These are phyloP conservation scores for Mechanitis mazaeus DNA, from an alignment of 2,888 invertebrate species.

Conservation along the genomic window DNA sequence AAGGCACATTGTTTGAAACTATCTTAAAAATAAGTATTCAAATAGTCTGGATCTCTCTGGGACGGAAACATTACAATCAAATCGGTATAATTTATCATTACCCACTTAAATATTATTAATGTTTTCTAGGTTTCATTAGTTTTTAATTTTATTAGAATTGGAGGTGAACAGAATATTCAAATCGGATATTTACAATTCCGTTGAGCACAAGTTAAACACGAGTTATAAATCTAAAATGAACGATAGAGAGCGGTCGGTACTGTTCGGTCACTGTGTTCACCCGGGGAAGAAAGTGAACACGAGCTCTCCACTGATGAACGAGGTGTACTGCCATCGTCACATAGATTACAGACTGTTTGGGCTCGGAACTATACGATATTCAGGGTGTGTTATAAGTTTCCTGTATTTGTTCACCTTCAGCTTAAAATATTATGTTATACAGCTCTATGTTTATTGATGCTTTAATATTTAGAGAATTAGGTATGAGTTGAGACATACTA, in stretches of 20 bases:
- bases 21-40: slow-evolving; percentile 67
- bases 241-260: slow-evolving; percentile 31
- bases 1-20: slow-evolving; percentile 69
- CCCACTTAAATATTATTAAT: neutral
- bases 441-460: too few relatives aligned
- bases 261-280: slow-evolving; percentile 60
- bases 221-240: slow-evolving; percentile 29
- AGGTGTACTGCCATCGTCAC: slow-evolving; percentile 53
- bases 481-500: neutral
- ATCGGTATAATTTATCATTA: slow-evolving; percentile 59
- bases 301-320: slow-evolving; percentile 68
- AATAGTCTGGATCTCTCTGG: slow-evolving; percentile 77
- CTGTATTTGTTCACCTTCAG: too few relatives aligned
- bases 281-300: slow-evolving; percentile 60
- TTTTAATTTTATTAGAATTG: slow-evolving; percentile 51
- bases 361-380: slow-evolving; percentile 53
- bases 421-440: too few relatives aligned
- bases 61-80: slow-evolving; percentile 64
- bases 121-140: neutral
- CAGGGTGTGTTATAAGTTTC: slow-evolving; percentile 30
- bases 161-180: slow-evolving; percentile 76
- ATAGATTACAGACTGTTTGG: slow-evolving; percentile 71
- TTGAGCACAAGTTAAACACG: slow-evolving; percentile 46
- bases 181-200: slow-evolving; percentile 68
- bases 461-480: too few relatives aligned